These are phyloP conservation scores for Lethenteron reissneri DNA, from an alignment of 2,113 vertebrate species.

Conservation along the genomic window DNA sequence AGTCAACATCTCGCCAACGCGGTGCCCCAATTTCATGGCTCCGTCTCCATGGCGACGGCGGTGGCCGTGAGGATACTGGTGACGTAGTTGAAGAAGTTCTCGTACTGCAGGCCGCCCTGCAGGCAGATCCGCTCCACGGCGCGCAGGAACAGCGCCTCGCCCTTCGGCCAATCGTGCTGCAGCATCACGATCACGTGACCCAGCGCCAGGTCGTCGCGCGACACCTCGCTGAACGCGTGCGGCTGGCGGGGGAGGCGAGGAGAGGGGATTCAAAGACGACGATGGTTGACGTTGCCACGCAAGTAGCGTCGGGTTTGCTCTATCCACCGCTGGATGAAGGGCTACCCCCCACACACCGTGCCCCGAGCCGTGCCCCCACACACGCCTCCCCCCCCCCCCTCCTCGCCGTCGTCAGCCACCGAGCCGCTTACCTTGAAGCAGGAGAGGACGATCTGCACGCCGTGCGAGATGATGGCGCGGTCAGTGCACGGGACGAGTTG, in stretches of 20 bases:
- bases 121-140: slow-evolving; percentile 81
- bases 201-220: slow-evolving; percentile 60
- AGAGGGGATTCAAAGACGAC: too few relatives aligned
- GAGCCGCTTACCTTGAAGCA: slow-evolving; percentile 65
- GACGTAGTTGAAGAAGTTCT: slow-evolving; percentile 98
- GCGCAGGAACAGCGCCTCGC: slow-evolving; percentile 75
- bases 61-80: slow-evolving; percentile 64
- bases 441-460: slow-evolving; percentile 67
- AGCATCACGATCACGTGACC: slow-evolving; percentile 80
- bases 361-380: too few relatives aligned
- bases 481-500: slow-evolving; percentile 70
- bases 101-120: slow-evolving; percentile 85
- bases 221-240: slow-evolving; percentile 31
- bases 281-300: too few relatives aligned
- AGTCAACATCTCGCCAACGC: too few relatives aligned
- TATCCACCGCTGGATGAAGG: too few relatives aligned
- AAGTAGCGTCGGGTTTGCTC: too few relatives aligned
- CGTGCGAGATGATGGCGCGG: slow-evolving; percentile 66
- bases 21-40: too few relatives aligned
- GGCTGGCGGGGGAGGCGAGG: slow-evolving; percentile 25
- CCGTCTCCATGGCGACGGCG: too few relatives aligned
- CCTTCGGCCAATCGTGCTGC: slow-evolving; percentile 78
- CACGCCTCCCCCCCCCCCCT: too few relatives aligned
- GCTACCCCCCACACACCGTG: too few relatives aligned
- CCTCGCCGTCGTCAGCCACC: too few relatives aligned